These are phyloP conservation scores for Callorhinus ursinus DNA, from an alignment of 2,113 vertebrate species.

Conservation along the genomic window DNA sequence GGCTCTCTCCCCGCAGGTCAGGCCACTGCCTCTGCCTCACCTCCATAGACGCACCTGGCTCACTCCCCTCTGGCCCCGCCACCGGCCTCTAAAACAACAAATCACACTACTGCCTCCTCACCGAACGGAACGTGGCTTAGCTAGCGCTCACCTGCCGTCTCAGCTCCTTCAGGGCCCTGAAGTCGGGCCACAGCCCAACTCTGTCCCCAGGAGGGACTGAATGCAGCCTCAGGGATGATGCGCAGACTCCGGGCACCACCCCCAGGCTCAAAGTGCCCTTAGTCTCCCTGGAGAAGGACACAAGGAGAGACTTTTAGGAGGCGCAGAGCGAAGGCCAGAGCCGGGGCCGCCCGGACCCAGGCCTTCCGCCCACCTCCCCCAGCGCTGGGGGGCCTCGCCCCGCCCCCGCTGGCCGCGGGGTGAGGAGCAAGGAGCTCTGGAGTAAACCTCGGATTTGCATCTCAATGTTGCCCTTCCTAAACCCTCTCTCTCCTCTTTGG, in stretches of 20 bases:
- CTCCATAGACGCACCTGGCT: neutral
- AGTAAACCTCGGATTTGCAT: neutral
- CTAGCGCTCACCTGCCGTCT: neutral
- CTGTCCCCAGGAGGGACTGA: neutral
- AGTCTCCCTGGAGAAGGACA: neutral
- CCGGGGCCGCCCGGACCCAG: accelerated
- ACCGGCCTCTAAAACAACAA: neutral
- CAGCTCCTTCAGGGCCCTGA: neutral
- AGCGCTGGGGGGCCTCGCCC: neutral
- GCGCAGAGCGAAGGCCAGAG: neutral
- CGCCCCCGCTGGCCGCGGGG: accelerated
- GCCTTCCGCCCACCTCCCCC: accelerated
- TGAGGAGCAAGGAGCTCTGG: neutral
- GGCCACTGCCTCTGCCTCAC: neutral
- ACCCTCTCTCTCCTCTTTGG: neutral
- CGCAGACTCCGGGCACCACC: neutral
- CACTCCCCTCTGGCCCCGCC: neutral
- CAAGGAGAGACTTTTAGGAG: neutral
- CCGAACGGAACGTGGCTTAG: neutral
- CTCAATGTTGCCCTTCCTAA: neutral
- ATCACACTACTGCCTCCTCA: neutral
- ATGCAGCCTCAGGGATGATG: neutral
- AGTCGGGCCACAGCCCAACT: neutral
- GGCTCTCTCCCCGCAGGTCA: neutral
- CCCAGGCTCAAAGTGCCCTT: neutral